Base-by-base conservation (phyloP, 2,113 vertebrate genomes). In the Todiramphus chloris region DNA sequence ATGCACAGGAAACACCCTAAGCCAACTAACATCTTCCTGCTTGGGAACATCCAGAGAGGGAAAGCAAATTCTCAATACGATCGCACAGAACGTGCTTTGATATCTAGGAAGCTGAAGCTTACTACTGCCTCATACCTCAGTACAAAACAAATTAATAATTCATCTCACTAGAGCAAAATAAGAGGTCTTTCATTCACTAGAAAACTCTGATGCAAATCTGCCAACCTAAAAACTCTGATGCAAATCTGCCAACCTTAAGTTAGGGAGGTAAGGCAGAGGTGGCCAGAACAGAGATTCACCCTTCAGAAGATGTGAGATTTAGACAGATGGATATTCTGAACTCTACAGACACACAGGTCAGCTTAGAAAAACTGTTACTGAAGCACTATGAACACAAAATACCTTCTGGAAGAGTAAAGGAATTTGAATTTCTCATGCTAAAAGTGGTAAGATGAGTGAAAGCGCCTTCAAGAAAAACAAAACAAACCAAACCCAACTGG, bases 101-200 rank as follows among this genome's bases (percentile, higher is more conserved):
- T 78, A 92, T 4, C 63, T 24, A 44, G 39, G 23, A 46, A 82
- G 48, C 48, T 91, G 33, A 53, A 41, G 43, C 21, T 79, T 48
- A 74, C 62, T 62, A 55, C 27, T 82, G 55, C 62, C 70, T 95
- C 59, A 17, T 4, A 6, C 19, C 73, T 87, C 53, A 50, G 31
- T 55, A 90, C 55, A 90, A 96, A 89, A 62, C 66, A 70, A 73
- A 90, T 95, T 51, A 94, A 84, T 87, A 87, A 96, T 96, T 95
- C 84, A 95, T 85, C 41, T 48, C 41, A 82, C 78, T 30, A 56
- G 35, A 89, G 78, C n/a, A 91, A 78, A 95, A n/a, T 10, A 84
- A 35, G 27, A 93, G n/a, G 31, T 25, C 58, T 39, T 91, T 67
- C 72, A 94, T 79, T 96, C 91, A 95, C 58, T n/a, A 9, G 62